phyloP scores from a whole-genome alignment of 2,797 vertebrate species.

The Aselliscus stoliczkanus region DNA sequence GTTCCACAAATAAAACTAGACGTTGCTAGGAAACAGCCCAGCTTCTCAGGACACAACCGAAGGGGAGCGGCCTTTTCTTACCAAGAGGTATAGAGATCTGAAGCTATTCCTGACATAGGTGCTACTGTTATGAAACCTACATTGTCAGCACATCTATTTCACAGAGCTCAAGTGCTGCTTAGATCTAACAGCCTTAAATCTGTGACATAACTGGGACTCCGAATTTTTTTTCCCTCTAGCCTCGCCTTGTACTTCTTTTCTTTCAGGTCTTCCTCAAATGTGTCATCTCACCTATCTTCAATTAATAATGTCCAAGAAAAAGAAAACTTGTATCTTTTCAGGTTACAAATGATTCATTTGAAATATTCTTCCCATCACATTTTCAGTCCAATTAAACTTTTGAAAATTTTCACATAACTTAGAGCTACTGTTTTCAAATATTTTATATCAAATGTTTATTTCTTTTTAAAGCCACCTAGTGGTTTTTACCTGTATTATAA shows the following conservation, averaged over 20 bases:
- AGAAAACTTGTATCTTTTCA: neutral
- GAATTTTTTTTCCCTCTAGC: neutral
- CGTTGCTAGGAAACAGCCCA: conserved; percentile 62
- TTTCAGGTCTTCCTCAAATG: neutral
- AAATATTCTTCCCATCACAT: neutral
- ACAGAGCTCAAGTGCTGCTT: neutral
- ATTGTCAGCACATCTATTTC: neutral
- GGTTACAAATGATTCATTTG: neutral
- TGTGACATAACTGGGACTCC: neutral
- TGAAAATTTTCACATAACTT: neutral
- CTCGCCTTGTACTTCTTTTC: neutral
- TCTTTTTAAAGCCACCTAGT: neutral
- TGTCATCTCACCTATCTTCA: neutral
- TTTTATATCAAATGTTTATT: neutral
- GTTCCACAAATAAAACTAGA: conserved; percentile 59
- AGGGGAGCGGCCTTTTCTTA: neutral
- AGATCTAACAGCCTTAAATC: neutral
- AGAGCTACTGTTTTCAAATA: neutral
- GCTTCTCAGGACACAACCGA: conserved; percentile 54
- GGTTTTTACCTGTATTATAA: neutral
- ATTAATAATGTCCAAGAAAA: neutral
- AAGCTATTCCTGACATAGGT: neutral
- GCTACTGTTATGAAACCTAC: neutral
- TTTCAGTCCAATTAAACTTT: neutral
- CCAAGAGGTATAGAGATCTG: conserved; percentile 19